Conservation (phyloP, 2,797 vertebrate genomes). For the Cynopterus sphinx region DNA sequence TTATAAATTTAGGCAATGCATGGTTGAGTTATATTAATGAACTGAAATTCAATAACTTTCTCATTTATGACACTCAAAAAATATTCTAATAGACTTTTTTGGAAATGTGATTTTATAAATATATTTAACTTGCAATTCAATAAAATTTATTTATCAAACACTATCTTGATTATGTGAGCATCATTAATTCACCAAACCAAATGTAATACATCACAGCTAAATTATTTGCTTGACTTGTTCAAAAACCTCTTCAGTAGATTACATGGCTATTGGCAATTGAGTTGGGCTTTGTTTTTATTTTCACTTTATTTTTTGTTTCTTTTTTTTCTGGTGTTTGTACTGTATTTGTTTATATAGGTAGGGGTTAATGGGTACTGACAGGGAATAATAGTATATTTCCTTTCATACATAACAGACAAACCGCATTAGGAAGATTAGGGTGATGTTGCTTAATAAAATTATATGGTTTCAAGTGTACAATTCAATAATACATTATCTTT, state of each 20-base stretch:
- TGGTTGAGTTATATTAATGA: neutral
- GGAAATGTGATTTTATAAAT: neutral
- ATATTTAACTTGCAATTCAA: neutral
- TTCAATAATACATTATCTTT: no score
- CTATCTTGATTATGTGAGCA: neutral
- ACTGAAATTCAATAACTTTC: neutral
- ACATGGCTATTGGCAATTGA: neutral
- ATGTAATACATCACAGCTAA: neutral
- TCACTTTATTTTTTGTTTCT: neutral
- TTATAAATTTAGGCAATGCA: neutral
- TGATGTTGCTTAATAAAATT: no score
- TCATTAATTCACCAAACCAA: neutral
- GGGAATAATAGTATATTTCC: neutral
- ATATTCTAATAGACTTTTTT: neutral
- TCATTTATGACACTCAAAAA: neutral
- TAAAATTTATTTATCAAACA: neutral
- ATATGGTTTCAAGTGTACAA: no score
- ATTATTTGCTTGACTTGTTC: neutral
- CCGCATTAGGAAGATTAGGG: neutral
- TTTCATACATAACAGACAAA: neutral
- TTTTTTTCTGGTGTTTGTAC: neutral
- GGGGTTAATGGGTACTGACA: neutral
- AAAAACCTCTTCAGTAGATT: neutral
- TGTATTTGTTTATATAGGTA: neutral
- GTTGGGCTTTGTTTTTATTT: neutral